Base-by-base conservation (phyloP, 2,888 invertebrate species). In the Macrostomum cliftonense region DNA sequence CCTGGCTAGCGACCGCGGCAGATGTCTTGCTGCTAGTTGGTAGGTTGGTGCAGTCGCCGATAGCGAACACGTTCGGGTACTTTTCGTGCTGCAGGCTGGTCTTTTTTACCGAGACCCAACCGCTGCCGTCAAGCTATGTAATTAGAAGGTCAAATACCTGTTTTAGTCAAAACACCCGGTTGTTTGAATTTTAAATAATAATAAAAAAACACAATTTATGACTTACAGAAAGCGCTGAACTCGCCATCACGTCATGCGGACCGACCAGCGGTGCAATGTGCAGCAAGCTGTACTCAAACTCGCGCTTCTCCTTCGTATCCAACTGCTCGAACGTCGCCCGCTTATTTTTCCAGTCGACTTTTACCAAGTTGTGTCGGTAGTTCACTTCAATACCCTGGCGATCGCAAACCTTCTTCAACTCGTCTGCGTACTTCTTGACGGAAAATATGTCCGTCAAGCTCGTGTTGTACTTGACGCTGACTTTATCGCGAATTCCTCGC, bases 1-100 rank as follows among this genome's bases (percentile, higher is more conserved):
- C 49, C 52, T 46, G 46, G 20, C 13, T 16, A 14, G 91, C 85
- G 52, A 86, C 79, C 47, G 95, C 89, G 11, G 95, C 95, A 39
- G 86, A 89, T 2, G 97, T 95, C 73, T 93, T 97, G 2, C 91
- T 97, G 2, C 91, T 83, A 60, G 91, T 97, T 0, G 95, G 93
- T 16, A 86, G 76, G 61, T 78, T 82, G 0, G 81, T 80, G 62
- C 91, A 91, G 68, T 97, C 97, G 0, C 95, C 97, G 28, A 95
- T 77, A 1, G 85, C 87, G 70, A 85, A 97, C 42, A 97, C 77
- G 68, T 95, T 95, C 1, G 75, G 68, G 68, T 78, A 88, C 55
- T 75, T 77, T 0, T 71, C 73, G 65, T 89, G 89, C 59, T 83
- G 86, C 53, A 97, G 70, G 0, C 85, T 84, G 51, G 74, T 73